phyloP scores from a whole-genome alignment of 2,797 vertebrate species.

The Prionace glauca region DNA sequence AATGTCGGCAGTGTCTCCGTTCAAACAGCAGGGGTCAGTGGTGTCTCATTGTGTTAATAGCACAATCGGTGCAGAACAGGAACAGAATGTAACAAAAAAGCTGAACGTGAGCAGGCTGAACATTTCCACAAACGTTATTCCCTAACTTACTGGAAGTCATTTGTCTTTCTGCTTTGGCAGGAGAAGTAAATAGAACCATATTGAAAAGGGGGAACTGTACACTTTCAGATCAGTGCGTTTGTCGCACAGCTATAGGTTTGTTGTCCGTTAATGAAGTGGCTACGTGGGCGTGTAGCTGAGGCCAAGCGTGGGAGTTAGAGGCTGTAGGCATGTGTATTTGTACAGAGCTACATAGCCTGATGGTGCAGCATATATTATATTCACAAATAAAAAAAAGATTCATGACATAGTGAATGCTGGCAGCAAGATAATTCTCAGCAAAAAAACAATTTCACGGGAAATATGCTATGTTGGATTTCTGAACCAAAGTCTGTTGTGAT shows the following conservation, averaged over 20 bases:
- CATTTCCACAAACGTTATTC: slow-evolving; percentile 12
- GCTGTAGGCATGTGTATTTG: not conserved
- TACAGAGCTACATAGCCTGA: slow-evolving; percentile 1
- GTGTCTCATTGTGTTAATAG: not conserved
- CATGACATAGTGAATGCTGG: not conserved
- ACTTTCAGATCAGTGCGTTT: not conserved
- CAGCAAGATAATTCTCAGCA: not conserved
- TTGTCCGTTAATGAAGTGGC: slow-evolving; percentile 13
- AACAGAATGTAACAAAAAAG: not conserved
- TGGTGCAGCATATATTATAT: not conserved
- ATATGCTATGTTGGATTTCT: not conserved
- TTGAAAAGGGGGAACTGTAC: slow-evolving; percentile 9
- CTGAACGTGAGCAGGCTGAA: not conserved
- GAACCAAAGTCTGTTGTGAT: not conserved
- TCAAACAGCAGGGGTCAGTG: slow-evolving; percentile 13
- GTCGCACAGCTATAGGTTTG: not conserved
- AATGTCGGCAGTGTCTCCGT: not conserved
- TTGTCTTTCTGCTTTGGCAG: slow-evolving; percentile 11
- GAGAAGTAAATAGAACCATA: slow-evolving; percentile 32
- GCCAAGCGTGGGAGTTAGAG: not conserved
- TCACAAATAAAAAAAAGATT: slow-evolving; percentile 11
- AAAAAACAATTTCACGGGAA: slow-evolving; percentile 5
- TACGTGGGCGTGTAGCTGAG: slow-evolving; percentile 20
- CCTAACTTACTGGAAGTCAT: slow-evolving; percentile 27
- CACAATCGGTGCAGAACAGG: too few relatives aligned